Base-by-base conservation (phyloP, 1,140 invertebrate species). In the Bombus pyrosoma region DNA sequence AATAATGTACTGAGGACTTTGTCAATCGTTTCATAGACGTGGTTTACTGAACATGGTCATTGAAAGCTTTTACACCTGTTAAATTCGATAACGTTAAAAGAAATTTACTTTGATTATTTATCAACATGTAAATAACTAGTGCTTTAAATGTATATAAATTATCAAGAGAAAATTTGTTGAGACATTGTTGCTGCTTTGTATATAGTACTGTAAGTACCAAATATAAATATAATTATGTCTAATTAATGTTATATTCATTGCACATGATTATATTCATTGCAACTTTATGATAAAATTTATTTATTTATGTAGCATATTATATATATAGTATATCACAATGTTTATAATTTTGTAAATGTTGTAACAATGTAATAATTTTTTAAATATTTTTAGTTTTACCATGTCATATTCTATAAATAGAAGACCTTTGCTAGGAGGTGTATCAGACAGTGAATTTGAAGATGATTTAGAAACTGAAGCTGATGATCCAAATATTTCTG, bases 381-480 rank as follows among this genome's bases (percentile, higher is more conserved):
- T 34, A 37, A 53, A 18, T 34, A 13, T 28, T 72, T 80, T 64
- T 12, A 85, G 84, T 15, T 66, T 74, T 1, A 47, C 9, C 22
- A 96, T 97, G 94, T 94, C 95, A 32, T 94, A 94, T 69, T 94
- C 95, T 22, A 92, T 95, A 59, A 96, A 96, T 90, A 94, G 93
- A 83, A 90, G 93, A 84, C 95, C 95, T 37, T 90, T 96, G 53
- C 87, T 96, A 43, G 91, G 92, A 57, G 92, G 93, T 89, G 92
- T 91, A 25, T 92, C 92, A 32, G 95, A 96, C 34, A 95, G 93
- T 78, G 94, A 95, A 91, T 94, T 94, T 87, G 95, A 95, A 77
- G 94, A 95, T 87, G 95, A 95, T 73, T 87, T 91, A 32, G 95
- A 95, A 83, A 94, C 93, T 53, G 94, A 95, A 79, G 90, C 93